Conservation (phyloP, 2,113 vertebrate genomes). For the Pedionomus torquatus region DNA sequence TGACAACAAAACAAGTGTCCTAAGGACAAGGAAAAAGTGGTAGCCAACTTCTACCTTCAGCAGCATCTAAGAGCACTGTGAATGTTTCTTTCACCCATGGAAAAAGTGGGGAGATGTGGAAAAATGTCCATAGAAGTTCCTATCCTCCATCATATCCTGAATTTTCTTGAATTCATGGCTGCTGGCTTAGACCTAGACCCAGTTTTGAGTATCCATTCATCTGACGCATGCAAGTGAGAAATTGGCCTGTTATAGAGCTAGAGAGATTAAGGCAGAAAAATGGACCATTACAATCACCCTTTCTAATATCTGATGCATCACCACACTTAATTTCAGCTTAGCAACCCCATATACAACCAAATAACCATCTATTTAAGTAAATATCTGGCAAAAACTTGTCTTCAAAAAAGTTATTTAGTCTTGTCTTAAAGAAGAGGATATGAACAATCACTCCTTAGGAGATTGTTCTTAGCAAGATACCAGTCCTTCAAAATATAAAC, state of each 20-base stretch:
- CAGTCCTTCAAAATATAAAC: background rate
- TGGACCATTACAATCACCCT: background rate
- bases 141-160: background rate
- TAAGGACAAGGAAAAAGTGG: background rate
- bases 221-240: background rate
- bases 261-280: background rate
- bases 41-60: background rate
- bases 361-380: background rate
- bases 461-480: background rate
- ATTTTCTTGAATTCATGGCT: background rate
- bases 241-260: background rate
- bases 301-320: background rate
- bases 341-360: background rate
- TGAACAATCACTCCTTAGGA: background rate
- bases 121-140: background rate
- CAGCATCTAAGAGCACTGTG: background rate
- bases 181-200: background rate
- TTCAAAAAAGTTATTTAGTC: background rate
- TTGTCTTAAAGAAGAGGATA: background rate
- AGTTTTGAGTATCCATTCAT: background rate
- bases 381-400: background rate
- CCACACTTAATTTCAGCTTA: background rate
- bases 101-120: background rate
- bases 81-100: background rate
- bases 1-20: background rate